Evolutionary conservation across 2,113 vertebrate species (phyloP).

Genomic region (Taurulus bubalis): DNA sequence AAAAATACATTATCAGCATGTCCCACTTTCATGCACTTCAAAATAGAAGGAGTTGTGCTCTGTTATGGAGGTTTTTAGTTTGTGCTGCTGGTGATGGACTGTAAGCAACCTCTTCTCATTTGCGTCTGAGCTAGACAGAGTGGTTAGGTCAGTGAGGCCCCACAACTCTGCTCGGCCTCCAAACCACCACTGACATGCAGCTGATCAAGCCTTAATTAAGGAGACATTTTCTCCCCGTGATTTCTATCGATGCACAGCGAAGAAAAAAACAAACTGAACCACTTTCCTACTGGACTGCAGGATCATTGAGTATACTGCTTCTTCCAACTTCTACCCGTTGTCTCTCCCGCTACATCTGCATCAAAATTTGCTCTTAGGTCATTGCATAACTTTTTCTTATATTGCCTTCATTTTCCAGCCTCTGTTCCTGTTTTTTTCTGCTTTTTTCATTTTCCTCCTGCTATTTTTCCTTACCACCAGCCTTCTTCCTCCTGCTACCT

Average conservation of each 20-base stretch:
- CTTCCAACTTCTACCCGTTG: constrained; percentile 36
- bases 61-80: constrained; percentile 38
- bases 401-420: not conserved
- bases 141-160: constrained; percentile 70
- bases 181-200: constrained; percentile 91
- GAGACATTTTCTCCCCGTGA: constrained; percentile 97
- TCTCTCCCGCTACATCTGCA: constrained; percentile 34
- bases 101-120: constrained; percentile 53
- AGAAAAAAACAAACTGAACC: constrained; percentile 88
- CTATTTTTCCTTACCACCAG: constrained; percentile 21
- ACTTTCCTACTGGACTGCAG: constrained; percentile 89
- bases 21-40: not conserved
- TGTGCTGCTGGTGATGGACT: constrained; percentile 38
- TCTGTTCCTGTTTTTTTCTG: not conserved
- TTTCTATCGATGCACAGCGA: constrained; percentile 92
- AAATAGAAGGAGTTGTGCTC: not conserved
- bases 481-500: constrained; percentile 24
- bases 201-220: constrained; percentile 98
- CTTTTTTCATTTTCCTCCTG: not conserved
- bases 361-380: not conserved
- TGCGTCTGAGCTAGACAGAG: constrained; percentile 62
- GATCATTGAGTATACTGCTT: constrained; percentile 80
- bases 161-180: constrained; percentile 64
- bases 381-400: not conserved
- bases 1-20: not conserved